Base-by-base conservation (phyloP, 2,888 invertebrate genomes). In the Portevinia maculata region DNA sequence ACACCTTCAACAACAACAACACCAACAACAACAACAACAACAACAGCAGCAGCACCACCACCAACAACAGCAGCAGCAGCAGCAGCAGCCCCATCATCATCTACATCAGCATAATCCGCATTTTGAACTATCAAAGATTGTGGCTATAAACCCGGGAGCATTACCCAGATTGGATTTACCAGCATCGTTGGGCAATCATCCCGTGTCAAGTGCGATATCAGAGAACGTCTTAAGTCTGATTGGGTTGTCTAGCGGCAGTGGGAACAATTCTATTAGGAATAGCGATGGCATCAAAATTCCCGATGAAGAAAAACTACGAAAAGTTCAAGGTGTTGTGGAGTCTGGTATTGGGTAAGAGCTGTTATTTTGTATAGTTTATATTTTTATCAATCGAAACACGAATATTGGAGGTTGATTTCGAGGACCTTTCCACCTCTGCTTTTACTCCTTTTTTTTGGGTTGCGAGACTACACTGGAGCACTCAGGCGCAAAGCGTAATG, bases 321-420 rank as follows among this genome's bases (percentile, higher is more conserved):
- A 88, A 11, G 87, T 90, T 55, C 89, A 90, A 81, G 88, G 88
- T 52, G 87, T 90, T 52, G 89, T 90, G n/a, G 90, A 90, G 79
- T 84, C 88, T 34, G 89, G 89, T 19, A 85, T 90, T 44, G 87
- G 90, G 90, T 90, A 67, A 86, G 88, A 9, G 1, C 15, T 50
- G n/a, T 17, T 5, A 17, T 17, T 34, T 39, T 39, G 24, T 13
- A 11, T 48, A 7, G 37, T 28, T 44, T 8, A 3, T 24, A 3
- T 24, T 24, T 24, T 24, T 24, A 2, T 24, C 5, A 5, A 24
- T 24, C 2, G 24, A 24, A 24, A 24, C 5, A 5, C 24, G 24
- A 24, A 24, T n/a, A n/a, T n/a, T n/a, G n/a, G n/a, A n/a, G n/a
- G n/a, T n/a, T n/a, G n/a, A n/a, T n/a, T n/a, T n/a, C n/a, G n/a